Evolutionary conservation across 2,888 invertebrate genomes (phyloP).

Genomic region (Ophonus ardosiacus): DNA sequence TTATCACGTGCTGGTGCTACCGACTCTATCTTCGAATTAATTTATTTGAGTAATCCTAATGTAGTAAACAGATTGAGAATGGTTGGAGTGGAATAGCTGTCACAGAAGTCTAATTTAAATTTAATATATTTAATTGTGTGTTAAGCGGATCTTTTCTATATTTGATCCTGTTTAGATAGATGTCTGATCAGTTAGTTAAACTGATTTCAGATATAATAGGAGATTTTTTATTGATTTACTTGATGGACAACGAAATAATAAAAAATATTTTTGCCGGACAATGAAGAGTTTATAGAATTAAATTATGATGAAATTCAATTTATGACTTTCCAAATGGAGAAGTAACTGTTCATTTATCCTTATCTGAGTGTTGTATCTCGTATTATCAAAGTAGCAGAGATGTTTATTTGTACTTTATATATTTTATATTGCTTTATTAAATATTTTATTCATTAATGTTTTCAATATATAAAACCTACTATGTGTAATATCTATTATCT

Average conservation of each 20-base stretch:
- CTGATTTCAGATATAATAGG: conserved; percentile 3
- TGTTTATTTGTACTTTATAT: neutral
- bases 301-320: conserved; percentile 7
- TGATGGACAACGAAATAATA: conserved; percentile 26
- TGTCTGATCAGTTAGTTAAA: conserved; percentile 30
- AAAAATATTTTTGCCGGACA: conserved; percentile 19
- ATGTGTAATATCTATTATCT: no score
- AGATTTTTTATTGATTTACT: conserved; percentile 18
- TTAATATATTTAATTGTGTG: conserved; percentile 50
- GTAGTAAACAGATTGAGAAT: conserved; percentile 23
- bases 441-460: neutral
- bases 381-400: neutral
- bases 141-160: conserved; percentile 39
- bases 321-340: neutral
- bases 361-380: neutral
- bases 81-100: conserved; percentile 21
- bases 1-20: conserved; percentile 4
- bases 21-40: conserved; percentile 34
- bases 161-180: conserved; percentile 42
- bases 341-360: neutral
- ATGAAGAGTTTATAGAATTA: neutral
- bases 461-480: neutral
- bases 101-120: conserved; percentile 48
- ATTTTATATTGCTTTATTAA: no score
- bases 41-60: conserved; percentile 26